Conservation (phyloP, 2,888 invertebrate species). For the Tachina grossa region DNA sequence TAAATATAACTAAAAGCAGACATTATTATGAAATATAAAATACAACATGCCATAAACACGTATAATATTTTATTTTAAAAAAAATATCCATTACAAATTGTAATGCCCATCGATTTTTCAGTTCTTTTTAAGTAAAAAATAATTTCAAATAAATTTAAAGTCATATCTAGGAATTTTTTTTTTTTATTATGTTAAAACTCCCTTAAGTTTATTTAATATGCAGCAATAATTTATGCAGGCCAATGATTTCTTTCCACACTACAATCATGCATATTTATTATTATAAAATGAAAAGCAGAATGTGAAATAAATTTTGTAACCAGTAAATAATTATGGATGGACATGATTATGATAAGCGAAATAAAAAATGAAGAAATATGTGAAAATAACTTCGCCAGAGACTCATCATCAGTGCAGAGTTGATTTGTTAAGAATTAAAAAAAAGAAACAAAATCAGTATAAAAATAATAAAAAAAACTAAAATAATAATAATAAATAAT, state of each 20-base stretch:
- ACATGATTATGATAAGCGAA: constrained; percentile 33
- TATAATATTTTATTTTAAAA: not conserved
- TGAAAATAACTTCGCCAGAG: constrained; percentile 2
- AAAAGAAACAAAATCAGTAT: not conserved
- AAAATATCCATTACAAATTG: not conserved
- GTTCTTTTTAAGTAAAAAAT: not conserved
- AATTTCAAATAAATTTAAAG: not conserved
- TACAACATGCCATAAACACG: not conserved
- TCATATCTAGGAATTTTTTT: not conserved
- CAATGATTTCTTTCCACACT: constrained; percentile 1
- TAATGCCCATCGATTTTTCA: constrained; percentile 14
- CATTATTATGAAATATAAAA: constrained; percentile 20
- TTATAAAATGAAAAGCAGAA: not conserved
- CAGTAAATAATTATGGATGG: constrained; percentile 38
- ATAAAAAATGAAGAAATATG: not conserved
- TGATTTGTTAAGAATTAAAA: not conserved
- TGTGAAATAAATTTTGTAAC: constrained; percentile 17
- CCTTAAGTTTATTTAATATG: not conserved
- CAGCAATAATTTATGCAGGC: constrained; percentile 23
- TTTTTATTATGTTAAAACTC: not conserved
- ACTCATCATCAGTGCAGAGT: not conserved
- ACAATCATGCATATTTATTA: constrained; percentile 1
- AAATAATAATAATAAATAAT: not conserved
- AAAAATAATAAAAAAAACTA: not conserved
- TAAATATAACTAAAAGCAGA: not conserved